phyloP scores from a whole-genome alignment of 2,797 vertebrate genomes.

The Ctenopoma kingsleyae region DNA sequence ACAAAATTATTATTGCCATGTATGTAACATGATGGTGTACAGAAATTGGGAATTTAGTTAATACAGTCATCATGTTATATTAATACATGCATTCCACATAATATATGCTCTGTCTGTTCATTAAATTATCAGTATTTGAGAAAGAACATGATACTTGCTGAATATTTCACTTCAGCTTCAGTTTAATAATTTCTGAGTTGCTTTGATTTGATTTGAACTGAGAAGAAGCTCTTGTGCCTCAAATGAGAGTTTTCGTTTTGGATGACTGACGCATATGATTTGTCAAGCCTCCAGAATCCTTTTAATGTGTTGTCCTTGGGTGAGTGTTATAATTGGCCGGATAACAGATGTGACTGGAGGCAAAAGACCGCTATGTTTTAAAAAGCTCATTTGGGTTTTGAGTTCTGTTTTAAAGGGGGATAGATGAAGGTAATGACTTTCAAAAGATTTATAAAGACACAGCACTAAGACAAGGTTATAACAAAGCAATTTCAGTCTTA shows the following conservation, averaged over 20 bases:
- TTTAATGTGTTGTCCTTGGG: slow-evolving; percentile 68
- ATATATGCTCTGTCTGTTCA: background rate
- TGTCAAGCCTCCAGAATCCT: slow-evolving; percentile 56
- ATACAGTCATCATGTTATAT: background rate
- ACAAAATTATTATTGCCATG: background rate
- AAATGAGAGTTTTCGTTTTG: slow-evolving; percentile 46
- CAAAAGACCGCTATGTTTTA: slow-evolving; percentile 40
- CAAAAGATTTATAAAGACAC: slow-evolving; percentile 20
- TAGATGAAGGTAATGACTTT: slow-evolving; percentile 43
- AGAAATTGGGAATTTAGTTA: background rate
- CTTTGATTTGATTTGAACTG: slow-evolving; percentile 43
- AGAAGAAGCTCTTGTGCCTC: slow-evolving; percentile 19
- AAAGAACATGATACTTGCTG: background rate
- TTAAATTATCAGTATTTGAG: background rate
- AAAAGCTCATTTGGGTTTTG: slow-evolving; percentile 45
- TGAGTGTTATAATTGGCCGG: slow-evolving; percentile 66
- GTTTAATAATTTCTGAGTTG: background rate
- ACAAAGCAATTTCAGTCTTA: slow-evolving; percentile 1
- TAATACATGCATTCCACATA: background rate
- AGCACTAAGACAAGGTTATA: background rate
- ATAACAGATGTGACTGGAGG: slow-evolving; percentile 61
- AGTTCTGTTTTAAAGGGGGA: slow-evolving; percentile 27
- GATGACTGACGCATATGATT: slow-evolving; percentile 52
- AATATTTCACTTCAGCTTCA: slow-evolving; percentile 8
- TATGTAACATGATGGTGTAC: background rate